Evolutionary conservation across 2,888 invertebrate species (phyloP).

Genomic region (Euzetes globulus): DNA sequence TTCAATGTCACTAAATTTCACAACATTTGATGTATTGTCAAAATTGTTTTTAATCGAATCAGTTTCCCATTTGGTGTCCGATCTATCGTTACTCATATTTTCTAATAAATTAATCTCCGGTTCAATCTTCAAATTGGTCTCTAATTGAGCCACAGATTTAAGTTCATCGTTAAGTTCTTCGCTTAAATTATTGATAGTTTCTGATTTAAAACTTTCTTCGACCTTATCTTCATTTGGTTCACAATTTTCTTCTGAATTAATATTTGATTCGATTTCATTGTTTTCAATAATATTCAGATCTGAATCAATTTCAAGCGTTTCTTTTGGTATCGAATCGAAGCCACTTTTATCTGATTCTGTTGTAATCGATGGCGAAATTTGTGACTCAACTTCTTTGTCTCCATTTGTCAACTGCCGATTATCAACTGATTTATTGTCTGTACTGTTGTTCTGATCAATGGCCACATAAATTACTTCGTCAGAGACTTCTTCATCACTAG

Average conservation of each 20-base stretch:
- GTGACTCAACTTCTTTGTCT: no score
- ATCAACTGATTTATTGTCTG: not conserved
- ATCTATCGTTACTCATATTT: not conserved
- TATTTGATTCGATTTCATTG: not conserved
- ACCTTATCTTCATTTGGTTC: not conserved
- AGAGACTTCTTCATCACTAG: not conserved
- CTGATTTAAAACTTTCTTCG: not conserved
- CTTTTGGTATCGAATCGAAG: not conserved
- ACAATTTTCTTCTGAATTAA: no score
- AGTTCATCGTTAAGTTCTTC: not conserved
- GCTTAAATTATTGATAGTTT: not conserved
- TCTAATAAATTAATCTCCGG: not conserved
- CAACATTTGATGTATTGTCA: not conserved
- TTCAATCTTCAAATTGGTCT: not conserved
- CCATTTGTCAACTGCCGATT: not conserved
- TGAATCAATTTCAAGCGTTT: not conserved
- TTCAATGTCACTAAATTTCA: slow-evolving; percentile 10
- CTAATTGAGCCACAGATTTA: not conserved
- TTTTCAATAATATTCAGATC: not conserved
- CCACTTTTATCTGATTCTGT: not conserved
- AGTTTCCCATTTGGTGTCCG: not conserved
- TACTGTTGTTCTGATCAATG: not conserved
- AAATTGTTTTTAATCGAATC: slow-evolving; percentile 15
- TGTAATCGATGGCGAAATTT: no score
- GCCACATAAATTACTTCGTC: not conserved